These are phyloP conservation scores for Micrasema longulum DNA, from an alignment of 1,140 invertebrate genomes.

Conservation along the genomic window DNA sequence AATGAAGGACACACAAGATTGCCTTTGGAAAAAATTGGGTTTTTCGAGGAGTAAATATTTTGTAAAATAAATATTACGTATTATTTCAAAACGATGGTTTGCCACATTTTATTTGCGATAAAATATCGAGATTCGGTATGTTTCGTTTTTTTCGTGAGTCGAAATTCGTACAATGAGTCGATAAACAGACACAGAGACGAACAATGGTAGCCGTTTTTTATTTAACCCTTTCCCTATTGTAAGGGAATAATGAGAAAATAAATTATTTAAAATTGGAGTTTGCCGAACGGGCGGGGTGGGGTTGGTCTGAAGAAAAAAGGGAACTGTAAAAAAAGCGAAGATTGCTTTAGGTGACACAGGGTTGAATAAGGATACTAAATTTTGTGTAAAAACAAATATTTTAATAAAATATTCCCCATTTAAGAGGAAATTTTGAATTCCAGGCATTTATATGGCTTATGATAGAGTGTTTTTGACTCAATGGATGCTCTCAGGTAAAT, in stretches of 20 bases:
- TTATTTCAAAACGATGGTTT: not conserved
- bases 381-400: too few relatives aligned
- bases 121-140: not conserved
- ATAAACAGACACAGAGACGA: slow-evolving; percentile 51
- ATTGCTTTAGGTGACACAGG: slow-evolving; percentile 37
- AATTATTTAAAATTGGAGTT: slow-evolving; percentile 56
- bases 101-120: not conserved
- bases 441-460: too few relatives aligned
- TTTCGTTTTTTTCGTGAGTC: not conserved
- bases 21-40: too few relatives aligned
- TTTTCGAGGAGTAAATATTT: too few relatives aligned
- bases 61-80: too few relatives aligned
- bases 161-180: slow-evolving; percentile 38
- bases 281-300: slow-evolving; percentile 46
- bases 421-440: too few relatives aligned
- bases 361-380: too few relatives aligned
- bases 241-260: slow-evolving; percentile 55
- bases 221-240: slow-evolving; percentile 54
- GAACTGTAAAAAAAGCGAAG: slow-evolving; percentile 39
- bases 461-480: too few relatives aligned
- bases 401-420: too few relatives aligned
- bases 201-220: slow-evolving; percentile 50
- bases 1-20: too few relatives aligned
- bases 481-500: too few relatives aligned
- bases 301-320: slow-evolving; percentile 41